Conservation (phyloP, 2,888 invertebrate genomes). For the Myopa tessellatipennis region DNA sequence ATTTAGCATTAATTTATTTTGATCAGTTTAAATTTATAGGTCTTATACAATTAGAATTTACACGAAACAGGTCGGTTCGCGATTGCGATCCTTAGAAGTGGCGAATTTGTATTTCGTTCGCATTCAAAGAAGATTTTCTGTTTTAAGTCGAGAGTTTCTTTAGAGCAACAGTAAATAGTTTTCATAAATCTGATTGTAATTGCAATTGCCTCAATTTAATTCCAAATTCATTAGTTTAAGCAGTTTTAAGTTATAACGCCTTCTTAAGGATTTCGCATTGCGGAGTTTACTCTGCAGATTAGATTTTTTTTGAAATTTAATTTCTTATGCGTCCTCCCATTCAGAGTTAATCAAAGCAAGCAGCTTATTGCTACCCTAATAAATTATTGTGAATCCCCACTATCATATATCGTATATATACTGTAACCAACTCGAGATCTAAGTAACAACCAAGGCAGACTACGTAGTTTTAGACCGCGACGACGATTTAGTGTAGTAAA, state of each 20-base stretch:
- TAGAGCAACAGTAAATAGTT: neutral
- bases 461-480: slow-evolving; percentile 41
- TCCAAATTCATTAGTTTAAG: too few relatives aligned
- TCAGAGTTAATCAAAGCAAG: too few relatives aligned
- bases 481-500: neutral
- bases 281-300: too few relatives aligned
- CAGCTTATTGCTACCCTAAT: neutral
- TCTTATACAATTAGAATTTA: neutral
- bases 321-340: neutral
- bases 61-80: neutral
- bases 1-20: slow-evolving; percentile 42
- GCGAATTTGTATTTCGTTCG: too few relatives aligned
- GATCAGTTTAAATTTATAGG: neutral
- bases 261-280: too few relatives aligned
- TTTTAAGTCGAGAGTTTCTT: neutral
- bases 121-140: too few relatives aligned
- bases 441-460: slow-evolving; percentile 47
- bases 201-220: neutral
- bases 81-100: neutral
- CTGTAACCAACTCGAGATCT: slow-evolving; percentile 27
- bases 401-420: neutral
- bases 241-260: too few relatives aligned
- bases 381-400: slow-evolving; percentile 19
- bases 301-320: neutral
- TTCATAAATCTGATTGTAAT: neutral